Evolutionary conservation across 2,113 vertebrate genomes (phyloP).

Genomic region (Sarotherodon lohbergeri): DNA sequence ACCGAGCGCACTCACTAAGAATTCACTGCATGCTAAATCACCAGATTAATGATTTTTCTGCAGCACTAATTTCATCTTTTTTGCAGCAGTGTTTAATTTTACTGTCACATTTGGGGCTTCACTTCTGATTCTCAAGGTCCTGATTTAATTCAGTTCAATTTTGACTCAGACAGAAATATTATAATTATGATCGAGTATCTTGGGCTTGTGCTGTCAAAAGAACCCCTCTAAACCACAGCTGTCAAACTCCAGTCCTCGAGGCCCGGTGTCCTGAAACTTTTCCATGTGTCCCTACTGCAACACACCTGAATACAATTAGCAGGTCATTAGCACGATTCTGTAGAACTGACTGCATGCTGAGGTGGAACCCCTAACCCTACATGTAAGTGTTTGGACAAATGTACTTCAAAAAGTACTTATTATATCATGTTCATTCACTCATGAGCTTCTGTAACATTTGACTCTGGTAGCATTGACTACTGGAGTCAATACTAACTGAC

Average conservation of each 20-base stretch:
- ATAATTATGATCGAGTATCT: background rate
- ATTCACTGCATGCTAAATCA: background rate
- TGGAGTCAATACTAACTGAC: background rate
- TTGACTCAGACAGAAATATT: background rate
- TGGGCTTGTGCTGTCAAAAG: background rate
- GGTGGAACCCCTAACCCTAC: background rate
- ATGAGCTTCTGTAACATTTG: background rate
- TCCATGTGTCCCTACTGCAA: background rate
- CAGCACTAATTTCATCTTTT: background rate
- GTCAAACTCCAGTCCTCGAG: background rate
- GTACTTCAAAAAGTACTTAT: too few species aligned
- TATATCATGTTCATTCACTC: background rate
- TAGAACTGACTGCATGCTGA: background rate
- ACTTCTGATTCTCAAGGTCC: background rate
- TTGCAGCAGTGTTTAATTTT: background rate
- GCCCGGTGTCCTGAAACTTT: background rate
- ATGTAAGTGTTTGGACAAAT: background rate
- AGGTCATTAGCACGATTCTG: background rate
- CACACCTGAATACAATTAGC: background rate
- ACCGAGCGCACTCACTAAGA: background rate
- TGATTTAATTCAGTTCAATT: background rate
- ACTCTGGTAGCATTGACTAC: background rate
- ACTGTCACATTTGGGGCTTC: background rate
- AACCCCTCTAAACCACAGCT: background rate
- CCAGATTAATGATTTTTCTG: background rate